Evolutionary conservation across 1,140 invertebrate genomes (phyloP).

Genomic region (Oppia nitens): DNA sequence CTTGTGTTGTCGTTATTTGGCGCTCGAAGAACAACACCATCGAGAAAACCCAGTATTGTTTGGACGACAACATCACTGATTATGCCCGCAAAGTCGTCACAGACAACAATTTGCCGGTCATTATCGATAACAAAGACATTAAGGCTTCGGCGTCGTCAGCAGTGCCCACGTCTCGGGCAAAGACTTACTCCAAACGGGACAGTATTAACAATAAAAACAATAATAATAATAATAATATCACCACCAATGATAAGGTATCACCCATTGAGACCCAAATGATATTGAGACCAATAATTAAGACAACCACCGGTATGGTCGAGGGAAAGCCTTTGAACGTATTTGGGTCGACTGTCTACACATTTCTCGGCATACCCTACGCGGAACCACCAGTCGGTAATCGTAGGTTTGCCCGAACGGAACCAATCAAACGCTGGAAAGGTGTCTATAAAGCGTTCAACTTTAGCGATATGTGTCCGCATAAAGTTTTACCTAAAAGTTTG

Average conservation of each 20-base stretch:
- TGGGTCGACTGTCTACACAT: slow-evolving; percentile 24
- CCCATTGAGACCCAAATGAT: no score
- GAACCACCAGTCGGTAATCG: slow-evolving; percentile 68
- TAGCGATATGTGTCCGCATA: not conserved
- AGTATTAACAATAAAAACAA: not conserved
- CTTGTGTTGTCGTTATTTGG: not conserved
- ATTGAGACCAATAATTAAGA: not conserved
- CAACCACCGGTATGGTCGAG: not conserved
- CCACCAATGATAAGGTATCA: no score
- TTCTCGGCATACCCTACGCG: slow-evolving; percentile 44
- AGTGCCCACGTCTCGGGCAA: not conserved
- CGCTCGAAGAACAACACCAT: not conserved
- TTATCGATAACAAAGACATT: not conserved
- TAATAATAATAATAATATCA: not conserved
- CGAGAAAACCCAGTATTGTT: not conserved
- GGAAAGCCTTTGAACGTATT: not conserved
- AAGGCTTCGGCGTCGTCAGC: not conserved
- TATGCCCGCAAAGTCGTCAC: not conserved
- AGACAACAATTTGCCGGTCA: not conserved
- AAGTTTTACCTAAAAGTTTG: not conserved
- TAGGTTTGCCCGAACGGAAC: slow-evolving; percentile 66
- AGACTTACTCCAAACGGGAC: not conserved
- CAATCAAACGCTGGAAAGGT: slow-evolving; percentile 54
- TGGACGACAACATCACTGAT: not conserved
- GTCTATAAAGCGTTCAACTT: not conserved